phyloP scores from a whole-genome alignment of 2,888 invertebrate genomes.

The Limnephilus lunatus region DNA sequence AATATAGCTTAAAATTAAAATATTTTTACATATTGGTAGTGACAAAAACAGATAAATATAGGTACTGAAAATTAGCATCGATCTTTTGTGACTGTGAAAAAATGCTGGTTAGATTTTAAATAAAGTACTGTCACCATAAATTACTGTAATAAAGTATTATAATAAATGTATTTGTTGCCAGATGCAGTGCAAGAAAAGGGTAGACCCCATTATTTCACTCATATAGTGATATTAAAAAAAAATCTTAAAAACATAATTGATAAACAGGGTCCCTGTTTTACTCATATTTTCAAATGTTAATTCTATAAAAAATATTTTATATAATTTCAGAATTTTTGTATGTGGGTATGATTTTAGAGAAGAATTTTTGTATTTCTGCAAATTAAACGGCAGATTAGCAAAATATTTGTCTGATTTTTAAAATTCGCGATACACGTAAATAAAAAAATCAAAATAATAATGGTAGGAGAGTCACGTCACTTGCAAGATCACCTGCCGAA shows the following conservation, averaged over 20 bases:
- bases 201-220: background rate
- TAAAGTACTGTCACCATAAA: background rate
- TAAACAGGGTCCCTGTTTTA: no score
- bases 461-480: slow-evolving; percentile 22
- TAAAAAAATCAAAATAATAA: background rate
- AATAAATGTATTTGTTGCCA: background rate
- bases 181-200: background rate
- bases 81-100: background rate
- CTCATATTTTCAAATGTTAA: no score
- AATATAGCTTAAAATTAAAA: background rate
- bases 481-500: background rate
- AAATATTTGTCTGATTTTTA: background rate
- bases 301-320: background rate
- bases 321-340: no score
- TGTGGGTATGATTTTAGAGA: no score
- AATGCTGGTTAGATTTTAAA: background rate
- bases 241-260: background rate
- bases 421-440: background rate
- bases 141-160: background rate
- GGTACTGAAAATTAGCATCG: background rate
- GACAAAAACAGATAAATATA: background rate
- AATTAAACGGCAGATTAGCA: background rate
- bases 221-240: background rate
- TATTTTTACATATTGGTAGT: background rate
- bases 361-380: background rate